Evolutionary conservation across 2,113 vertebrate genomes (phyloP).

Genomic region (Nycticebus coucang): DNA sequence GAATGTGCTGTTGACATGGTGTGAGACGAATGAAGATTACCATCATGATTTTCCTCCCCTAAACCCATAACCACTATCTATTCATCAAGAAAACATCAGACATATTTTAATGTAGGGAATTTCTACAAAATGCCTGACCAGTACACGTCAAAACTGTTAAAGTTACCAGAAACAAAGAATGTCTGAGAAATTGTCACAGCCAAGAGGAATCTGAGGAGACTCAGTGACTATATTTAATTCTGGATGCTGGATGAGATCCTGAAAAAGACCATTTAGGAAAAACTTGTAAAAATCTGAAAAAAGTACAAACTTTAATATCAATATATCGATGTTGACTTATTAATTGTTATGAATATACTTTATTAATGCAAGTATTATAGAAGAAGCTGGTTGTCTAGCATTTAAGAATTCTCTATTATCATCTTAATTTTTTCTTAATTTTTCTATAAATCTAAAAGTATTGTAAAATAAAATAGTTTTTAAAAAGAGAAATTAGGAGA

Average conservation of each 20-base stretch:
- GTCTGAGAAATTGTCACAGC: not conserved
- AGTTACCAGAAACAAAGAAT: not conserved
- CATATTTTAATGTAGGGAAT: not conserved
- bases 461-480: not conserved
- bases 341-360: not conserved
- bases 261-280: rapidly evolving
- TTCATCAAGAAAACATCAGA: too few species aligned
- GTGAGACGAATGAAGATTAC: not conserved
- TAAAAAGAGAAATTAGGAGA: not conserved
- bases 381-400: not conserved
- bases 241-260: not conserved
- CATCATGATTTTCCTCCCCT: not conserved
- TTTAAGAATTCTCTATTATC: not conserved
- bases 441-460: not conserved
- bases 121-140: not conserved
- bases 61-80: not conserved
- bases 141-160: not conserved
- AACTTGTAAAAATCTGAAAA: not conserved
- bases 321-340: not conserved
- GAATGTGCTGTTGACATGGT: not conserved
- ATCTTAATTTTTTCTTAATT: not conserved
- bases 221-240: not conserved
- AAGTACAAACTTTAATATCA: not conserved
- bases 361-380: not conserved
- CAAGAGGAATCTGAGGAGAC: not conserved